These are phyloP conservation scores for Phorcus lineatus DNA, from an alignment of 2,888 invertebrate genomes.

Conservation along the genomic window DNA sequence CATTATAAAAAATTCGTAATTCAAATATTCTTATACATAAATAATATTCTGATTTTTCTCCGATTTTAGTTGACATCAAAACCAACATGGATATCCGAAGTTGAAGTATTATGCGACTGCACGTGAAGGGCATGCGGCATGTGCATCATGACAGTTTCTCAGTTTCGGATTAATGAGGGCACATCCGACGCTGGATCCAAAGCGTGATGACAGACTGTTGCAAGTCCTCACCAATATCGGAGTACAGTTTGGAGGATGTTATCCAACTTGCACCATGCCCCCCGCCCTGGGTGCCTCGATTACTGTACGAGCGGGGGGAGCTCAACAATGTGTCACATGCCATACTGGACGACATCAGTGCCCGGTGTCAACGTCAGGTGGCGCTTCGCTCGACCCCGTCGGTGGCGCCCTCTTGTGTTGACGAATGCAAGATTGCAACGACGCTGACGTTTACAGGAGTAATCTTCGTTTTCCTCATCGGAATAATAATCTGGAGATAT, in stretches of 20 bases:
- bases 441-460: neutral
- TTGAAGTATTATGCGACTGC: neutral
- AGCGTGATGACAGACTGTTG: neutral
- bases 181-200: neutral
- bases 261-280: neutral
- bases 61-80: too few species aligned
- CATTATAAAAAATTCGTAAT: too few species aligned
- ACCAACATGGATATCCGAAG: too few species aligned
- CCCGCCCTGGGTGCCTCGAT: neutral
- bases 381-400: neutral
- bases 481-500: neutral
- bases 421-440: neutral
- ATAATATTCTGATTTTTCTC: too few species aligned
- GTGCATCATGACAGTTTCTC: neutral
- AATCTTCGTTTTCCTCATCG: neutral
- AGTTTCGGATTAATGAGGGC: neutral
- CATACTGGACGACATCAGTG: neutral
- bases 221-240: too few species aligned
- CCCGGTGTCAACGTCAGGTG: neutral
- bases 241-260: neutral
- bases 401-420: constrained; percentile 4
- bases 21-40: too few species aligned
- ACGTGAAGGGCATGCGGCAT: neutral
- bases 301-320: neutral
- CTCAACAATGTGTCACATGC: neutral